Base-by-base conservation (phyloP, 1,140 invertebrate genomes). In the Drosophila repleta region DNA sequence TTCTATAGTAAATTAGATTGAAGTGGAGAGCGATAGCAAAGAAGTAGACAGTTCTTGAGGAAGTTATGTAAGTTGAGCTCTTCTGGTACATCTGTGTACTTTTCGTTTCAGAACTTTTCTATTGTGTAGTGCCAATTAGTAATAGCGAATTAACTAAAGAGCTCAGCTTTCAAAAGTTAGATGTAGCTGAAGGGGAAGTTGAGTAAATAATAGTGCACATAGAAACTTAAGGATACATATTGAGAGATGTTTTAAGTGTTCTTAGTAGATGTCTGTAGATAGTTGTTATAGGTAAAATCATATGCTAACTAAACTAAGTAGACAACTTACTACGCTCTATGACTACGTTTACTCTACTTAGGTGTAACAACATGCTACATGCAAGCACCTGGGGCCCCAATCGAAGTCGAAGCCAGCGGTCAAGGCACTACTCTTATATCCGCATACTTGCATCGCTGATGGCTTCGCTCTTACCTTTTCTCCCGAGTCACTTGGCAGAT, bases 401-500 rank as follows among this genome's bases (percentile, higher is more conserved):
- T 56, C 15, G 18, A 29, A 29, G 2, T 13, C 29, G 21, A 55
- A 45, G n/a, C n/a, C n/a, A n/a, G n/a, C n/a, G 32, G 8, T 7
- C 5, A n/a, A 48, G 20, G 5, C 24, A n/a, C n/a, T n/a, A n/a
- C n/a, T n/a, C n/a, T n/a, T 6, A 49, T 68, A n/a, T 60, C 32
- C 10, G 10, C 6, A 49, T 20, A 11, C 0, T 21, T 17, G n/a
- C 18, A 13, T 49, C n/a, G 8, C 18, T 24, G 7, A 15, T 46
- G 35, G 15, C 11, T 46, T 15, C 8, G 4, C 13, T 10, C 61
- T 95, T 92, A 96, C 96, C 93, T 99, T 98, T 92, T 99, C 98
- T 15, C 98, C 97, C 5, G 97, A 98, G 92, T 98, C 97, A 24
- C 97, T 98, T 4, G 98, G 98, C 72, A 99, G 91, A 92, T 99